Conservation (phyloP, 2,888 invertebrate genomes). For the Salpingus planirostris region DNA sequence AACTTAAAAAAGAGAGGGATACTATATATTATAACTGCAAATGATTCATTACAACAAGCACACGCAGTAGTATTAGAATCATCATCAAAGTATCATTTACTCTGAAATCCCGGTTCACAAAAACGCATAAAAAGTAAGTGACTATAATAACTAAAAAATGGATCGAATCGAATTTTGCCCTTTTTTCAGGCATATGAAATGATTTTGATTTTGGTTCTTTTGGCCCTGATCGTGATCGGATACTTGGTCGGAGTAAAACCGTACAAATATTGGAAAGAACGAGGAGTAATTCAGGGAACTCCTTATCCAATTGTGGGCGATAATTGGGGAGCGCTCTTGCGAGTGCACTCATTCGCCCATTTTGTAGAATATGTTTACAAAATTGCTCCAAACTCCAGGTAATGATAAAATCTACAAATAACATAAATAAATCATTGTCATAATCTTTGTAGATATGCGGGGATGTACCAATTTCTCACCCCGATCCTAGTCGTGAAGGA, state of each 20-base stretch:
- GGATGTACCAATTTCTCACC: constrained; percentile 21
- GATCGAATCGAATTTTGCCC: too few relatives aligned
- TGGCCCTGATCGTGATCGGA: constrained; percentile 2
- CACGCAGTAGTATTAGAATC: too few relatives aligned
- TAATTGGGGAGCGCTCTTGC: constrained; percentile 12
- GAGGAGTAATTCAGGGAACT: constrained; percentile 19
- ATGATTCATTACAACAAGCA: too few relatives aligned
- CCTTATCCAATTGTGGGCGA: constrained; percentile 20
- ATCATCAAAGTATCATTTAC: too few relatives aligned
- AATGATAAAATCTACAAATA: constrained; percentile 6
- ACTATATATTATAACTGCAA: too few relatives aligned
- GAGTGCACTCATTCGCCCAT: constrained; percentile 11
- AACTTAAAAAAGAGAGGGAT: too few relatives aligned
- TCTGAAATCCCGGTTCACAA: too few relatives aligned
- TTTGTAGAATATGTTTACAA: constrained; percentile 15
- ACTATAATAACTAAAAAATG: too few relatives aligned
- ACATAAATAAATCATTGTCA: too few relatives aligned
- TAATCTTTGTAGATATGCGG: too few relatives aligned
- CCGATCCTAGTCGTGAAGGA: constrained; percentile 48
- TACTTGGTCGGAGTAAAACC: constrained; percentile 17
- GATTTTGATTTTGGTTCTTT: constrained; percentile 9
- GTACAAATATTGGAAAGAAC: constrained; percentile 18
- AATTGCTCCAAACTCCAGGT: constrained; percentile 17
- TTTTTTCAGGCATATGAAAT: too few relatives aligned
- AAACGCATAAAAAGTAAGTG: too few relatives aligned